phyloP scores from a whole-genome alignment of 2,888 invertebrate species.

The Portevinia maculata region DNA sequence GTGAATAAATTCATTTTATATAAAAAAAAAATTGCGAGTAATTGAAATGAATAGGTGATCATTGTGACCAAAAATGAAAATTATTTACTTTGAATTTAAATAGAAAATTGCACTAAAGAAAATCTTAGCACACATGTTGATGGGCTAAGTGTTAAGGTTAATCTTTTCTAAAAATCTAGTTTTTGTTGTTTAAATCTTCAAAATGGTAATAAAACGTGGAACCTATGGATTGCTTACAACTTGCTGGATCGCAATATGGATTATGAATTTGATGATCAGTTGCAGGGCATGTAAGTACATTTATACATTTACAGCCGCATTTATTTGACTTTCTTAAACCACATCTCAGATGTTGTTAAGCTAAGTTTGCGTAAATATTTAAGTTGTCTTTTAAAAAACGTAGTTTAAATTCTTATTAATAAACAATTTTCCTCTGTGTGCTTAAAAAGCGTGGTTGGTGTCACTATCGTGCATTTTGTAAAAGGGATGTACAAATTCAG shows the following conservation, averaged over 20 bases:
- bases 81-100: slow-evolving; percentile 68
- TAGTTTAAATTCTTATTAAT: too few relatives aligned
- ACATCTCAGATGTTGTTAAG: too few relatives aligned
- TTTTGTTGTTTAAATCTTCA: background rate
- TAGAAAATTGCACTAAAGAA: slow-evolving; percentile 17
- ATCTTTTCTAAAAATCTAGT: background rate
- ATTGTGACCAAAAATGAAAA: slow-evolving; percentile 56
- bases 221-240: background rate
- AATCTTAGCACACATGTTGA: slow-evolving; percentile 24
- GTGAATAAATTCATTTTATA: slow-evolving; percentile 1
- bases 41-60: slow-evolving; percentile 22
- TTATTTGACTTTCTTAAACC: too few relatives aligned
- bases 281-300: slow-evolving; percentile 56
- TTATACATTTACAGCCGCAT: background rate
- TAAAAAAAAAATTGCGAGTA: slow-evolving; percentile 31
- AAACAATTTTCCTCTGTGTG: too few relatives aligned
- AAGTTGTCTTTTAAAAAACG: too few relatives aligned
- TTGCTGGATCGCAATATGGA: slow-evolving; percentile 47
- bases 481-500: too few relatives aligned
- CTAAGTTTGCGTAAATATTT: too few relatives aligned
- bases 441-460: too few relatives aligned
- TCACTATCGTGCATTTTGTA: too few relatives aligned
- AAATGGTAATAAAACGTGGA: slow-evolving; percentile 41
- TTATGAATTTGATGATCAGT: slow-evolving; percentile 23
- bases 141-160: slow-evolving; percentile 52